These are phyloP conservation scores for Danio aesculapii DNA, from an alignment of 2,797 vertebrate species.

Conservation along the genomic window DNA sequence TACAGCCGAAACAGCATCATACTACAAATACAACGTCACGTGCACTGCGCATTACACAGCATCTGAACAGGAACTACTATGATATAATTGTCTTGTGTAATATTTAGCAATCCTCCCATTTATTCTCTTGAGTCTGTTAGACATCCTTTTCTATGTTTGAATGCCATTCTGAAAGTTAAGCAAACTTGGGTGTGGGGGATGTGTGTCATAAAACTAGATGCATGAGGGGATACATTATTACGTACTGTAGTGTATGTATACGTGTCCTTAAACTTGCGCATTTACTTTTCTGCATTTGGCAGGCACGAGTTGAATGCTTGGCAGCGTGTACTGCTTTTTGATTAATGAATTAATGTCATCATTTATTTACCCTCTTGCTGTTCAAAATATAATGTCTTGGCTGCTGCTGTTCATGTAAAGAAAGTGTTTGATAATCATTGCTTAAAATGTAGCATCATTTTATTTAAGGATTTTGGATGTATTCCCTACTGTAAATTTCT, in stretches of 20 bases:
- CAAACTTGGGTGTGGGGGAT: conserved; percentile 35
- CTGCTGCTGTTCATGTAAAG: neutral
- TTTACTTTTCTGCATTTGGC: neutral
- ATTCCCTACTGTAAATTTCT: neutral
- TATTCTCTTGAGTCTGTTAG: neutral
- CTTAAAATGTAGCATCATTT: neutral
- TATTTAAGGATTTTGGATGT: neutral
- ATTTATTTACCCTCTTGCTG: neutral
- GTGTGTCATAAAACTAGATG: conserved; percentile 6
- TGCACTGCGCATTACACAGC: conserved; percentile 26
- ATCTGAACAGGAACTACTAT: conserved; percentile 37
- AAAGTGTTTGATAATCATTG: neutral
- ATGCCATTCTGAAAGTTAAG: conserved; percentile 28
- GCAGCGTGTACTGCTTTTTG: neutral
- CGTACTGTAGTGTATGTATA: neutral
- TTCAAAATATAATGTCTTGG: neutral
- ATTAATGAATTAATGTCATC: neutral
- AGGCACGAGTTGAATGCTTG: no score
- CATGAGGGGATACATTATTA: conserved; percentile 9
- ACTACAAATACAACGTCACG: conserved; percentile 5
- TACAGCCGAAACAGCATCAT: neutral
- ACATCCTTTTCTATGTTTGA: conserved; percentile 38
- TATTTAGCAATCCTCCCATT: conserved; percentile 6
- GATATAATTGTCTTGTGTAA: conserved; percentile 9
- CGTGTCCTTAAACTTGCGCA: neutral